Percentiles rank a stretch among this genome's conserved stretches.
These are phyloP conservation scores for Lasioglossum leucozonium DNA, from an alignment of 2,888 invertebrate genomes.

Conservation along the genomic window DNA sequence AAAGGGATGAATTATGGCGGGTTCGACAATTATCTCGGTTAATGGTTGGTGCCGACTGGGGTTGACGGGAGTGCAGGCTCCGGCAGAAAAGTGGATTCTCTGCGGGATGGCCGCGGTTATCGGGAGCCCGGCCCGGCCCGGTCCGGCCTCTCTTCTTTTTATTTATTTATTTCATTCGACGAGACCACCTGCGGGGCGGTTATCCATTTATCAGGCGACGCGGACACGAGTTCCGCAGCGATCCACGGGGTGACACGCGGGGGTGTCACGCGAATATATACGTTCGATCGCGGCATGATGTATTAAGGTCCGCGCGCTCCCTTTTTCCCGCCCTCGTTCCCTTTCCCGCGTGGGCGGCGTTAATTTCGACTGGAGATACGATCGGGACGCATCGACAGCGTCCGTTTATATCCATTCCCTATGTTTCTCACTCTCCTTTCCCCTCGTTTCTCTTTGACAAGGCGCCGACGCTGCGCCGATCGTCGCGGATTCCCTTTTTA, in stretches of 20 bases:
- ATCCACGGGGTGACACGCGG: conserved; percentile 15
- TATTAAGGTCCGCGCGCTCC: conserved; percentile 9
- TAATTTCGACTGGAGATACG: conserved; percentile 15
- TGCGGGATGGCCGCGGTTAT: conserved; percentile 3
- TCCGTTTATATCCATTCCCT: not conserved
- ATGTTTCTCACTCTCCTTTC: not conserved
- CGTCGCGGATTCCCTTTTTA: not conserved
- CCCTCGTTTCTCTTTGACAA: not conserved
- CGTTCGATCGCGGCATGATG: conserved; percentile 26
- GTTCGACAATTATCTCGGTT: not conserved
- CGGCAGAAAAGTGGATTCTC: conserved; percentile 2
- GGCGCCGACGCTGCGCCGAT: not conserved
- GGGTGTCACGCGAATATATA: not conserved
- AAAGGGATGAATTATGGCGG: not conserved
- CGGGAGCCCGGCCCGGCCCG: not conserved
- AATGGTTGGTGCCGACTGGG: not conserved
- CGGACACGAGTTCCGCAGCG: conserved; percentile 17
- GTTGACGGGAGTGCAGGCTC: not conserved
- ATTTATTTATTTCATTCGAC: conserved; percentile 37
- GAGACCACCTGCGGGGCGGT: not conserved
- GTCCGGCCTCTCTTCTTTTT: not conserved
- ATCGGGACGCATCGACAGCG: not conserved
- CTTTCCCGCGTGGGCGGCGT: not conserved
- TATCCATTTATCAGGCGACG: conserved; percentile 33
- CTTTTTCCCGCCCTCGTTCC: not conserved